Percentiles rank a stretch among this genome's conserved stretches.
phyloP scores from a whole-genome alignment of 2,113 vertebrate genomes.

The Indicator indicator region DNA sequence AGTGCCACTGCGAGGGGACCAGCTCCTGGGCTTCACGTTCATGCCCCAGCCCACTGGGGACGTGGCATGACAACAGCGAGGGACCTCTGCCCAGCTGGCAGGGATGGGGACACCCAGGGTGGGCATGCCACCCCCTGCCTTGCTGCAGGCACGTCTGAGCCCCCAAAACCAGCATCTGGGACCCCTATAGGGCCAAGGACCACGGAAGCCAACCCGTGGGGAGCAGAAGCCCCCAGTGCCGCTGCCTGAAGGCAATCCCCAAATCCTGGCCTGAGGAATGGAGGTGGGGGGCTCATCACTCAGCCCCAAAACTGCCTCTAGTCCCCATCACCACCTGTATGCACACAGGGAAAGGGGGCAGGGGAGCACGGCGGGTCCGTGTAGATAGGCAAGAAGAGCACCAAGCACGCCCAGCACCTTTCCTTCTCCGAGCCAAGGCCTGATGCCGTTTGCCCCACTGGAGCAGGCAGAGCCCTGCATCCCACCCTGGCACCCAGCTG shows the following conservation, averaged over 20 bases:
- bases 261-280: neutral
- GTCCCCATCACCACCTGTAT: accelerated
- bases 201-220: accelerated
- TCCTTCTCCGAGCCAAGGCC: accelerated
- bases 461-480: neutral
- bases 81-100: neutral
- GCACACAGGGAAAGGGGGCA: accelerated
- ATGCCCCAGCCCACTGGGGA: neutral
- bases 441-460: accelerated
- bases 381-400: neutral
- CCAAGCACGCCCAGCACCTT: neutral
- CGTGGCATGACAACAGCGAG: accelerated
- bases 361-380: neutral
- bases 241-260: neutral
- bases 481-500: neutral
- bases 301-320: neutral
- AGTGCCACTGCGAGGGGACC: neutral
- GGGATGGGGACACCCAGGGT: neutral
- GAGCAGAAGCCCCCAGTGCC: accelerated
- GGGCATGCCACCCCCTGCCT: neutral
- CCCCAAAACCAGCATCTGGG: neutral
- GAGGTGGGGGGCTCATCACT: neutral
- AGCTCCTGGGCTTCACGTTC: neutral
- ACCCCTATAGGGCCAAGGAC: neutral
- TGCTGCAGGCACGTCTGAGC: neutral